Evolutionary conservation across 2,797 vertebrate species (phyloP).

Genomic region (Hydrolagus colliei): DNA sequence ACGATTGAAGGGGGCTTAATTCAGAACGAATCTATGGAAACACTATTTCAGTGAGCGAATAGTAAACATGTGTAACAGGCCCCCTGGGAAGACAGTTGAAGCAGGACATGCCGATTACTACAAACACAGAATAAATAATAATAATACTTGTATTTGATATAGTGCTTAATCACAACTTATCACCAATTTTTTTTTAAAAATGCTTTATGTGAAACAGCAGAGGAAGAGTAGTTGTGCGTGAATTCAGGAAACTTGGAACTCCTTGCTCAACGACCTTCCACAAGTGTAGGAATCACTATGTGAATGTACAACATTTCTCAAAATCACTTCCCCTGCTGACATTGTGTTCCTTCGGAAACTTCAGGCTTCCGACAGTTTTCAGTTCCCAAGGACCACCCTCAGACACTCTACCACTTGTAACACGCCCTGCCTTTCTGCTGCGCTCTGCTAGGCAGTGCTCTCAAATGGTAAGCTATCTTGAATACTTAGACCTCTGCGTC

Average conservation of each 20-base stretch:
- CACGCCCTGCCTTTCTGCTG: background rate
- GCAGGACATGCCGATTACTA: no score
- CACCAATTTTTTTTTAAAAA: background rate
- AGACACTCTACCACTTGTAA: background rate
- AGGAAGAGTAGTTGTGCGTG: background rate
- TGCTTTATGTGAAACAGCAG: background rate
- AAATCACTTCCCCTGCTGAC: background rate
- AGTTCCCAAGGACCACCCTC: conserved; percentile 26
- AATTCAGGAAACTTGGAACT: background rate
- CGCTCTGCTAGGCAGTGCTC: background rate
- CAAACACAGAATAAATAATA: no score
- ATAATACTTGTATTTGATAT: no score
- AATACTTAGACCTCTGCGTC: background rate
- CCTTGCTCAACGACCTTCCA: no score
- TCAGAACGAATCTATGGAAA: no score
- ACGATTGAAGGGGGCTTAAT: no score
- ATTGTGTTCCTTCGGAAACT: background rate
- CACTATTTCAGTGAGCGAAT: no score
- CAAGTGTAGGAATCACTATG: background rate
- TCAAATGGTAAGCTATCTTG: no score
- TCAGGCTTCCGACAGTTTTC: conserved; percentile 1
- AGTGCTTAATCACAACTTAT: no score
- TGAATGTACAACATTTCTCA: background rate
- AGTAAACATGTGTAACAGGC: no score
- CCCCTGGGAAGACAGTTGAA: no score